Conservation (phyloP, 2,888 invertebrate species). For the Oligia fasciuncula region DNA sequence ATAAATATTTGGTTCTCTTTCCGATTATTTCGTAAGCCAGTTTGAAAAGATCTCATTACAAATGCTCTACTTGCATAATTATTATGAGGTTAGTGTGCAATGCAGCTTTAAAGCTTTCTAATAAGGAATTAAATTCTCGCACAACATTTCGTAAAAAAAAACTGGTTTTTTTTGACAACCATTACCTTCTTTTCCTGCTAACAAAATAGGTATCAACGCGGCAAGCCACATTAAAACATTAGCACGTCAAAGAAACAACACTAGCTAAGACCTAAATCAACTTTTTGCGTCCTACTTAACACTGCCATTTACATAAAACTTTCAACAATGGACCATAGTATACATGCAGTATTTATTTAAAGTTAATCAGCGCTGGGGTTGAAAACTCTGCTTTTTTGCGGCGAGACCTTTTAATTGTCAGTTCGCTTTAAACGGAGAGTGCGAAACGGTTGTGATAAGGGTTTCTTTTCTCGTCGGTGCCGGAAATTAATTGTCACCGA, state of each 20-base stretch:
- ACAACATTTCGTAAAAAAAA: no score
- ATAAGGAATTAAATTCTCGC: not conserved
- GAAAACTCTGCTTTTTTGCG: slow-evolving; percentile 71
- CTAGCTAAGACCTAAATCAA: slow-evolving; percentile 47
- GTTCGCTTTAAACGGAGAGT: slow-evolving; percentile 82
- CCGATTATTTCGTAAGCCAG: not conserved
- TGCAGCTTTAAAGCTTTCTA: not conserved
- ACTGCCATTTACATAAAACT: slow-evolving; percentile 62
- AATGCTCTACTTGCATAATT: not conserved
- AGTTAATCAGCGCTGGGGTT: slow-evolving; percentile 57
- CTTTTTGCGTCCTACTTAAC: slow-evolving; percentile 51
- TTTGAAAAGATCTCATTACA: slow-evolving; percentile 1
- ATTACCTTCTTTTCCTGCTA: not conserved
- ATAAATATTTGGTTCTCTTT: not conserved
- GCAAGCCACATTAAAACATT: slow-evolving; percentile 5
- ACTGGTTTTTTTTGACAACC: not conserved
- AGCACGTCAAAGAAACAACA: slow-evolving; percentile 39
- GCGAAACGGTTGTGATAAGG: slow-evolving; percentile 87
- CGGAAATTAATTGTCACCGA: slow-evolving; percentile 90
- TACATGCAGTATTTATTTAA: slow-evolving; percentile 57
- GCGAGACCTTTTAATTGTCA: slow-evolving; percentile 81
- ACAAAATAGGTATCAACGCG: slow-evolving; percentile 15
- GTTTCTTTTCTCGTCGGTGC: slow-evolving; percentile 87
- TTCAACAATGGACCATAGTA: slow-evolving; percentile 51
- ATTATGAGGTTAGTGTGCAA: not conserved